These are phyloP conservation scores for Tapera naevia DNA, from an alignment of 2,797 vertebrate species.

Conservation along the genomic window DNA sequence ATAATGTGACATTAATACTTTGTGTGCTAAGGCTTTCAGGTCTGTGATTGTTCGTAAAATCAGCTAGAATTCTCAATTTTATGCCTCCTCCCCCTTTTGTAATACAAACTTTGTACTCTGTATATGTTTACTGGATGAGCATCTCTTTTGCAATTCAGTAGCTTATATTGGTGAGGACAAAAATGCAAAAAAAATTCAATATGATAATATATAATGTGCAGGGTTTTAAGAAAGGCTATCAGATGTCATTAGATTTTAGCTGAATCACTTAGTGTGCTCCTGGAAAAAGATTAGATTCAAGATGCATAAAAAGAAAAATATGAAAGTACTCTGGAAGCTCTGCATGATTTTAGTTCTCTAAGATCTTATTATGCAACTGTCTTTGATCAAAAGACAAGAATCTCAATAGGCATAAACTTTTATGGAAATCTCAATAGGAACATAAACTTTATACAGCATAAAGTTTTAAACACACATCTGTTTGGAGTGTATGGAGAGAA, in stretches of 20 bases:
- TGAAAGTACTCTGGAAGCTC: background rate
- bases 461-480: constrained; percentile 25
- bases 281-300: background rate
- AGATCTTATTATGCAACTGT: background rate
- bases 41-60: background rate
- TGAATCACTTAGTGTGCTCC: background rate
- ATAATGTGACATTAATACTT: background rate
- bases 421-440: background rate
- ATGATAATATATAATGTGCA: background rate
- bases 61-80: background rate
- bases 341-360: background rate
- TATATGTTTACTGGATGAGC: background rate
- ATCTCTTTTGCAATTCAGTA: background rate
- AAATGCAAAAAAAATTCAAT: background rate
- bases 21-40: background rate
- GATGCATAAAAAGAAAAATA: background rate
- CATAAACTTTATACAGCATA: background rate
- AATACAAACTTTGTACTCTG: background rate
- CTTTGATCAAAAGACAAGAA: constrained; percentile 1
- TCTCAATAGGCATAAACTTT: background rate
- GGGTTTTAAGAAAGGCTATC: background rate
- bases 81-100: background rate
- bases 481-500: background rate
- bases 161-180: background rate
- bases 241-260: background rate